phyloP scores from a whole-genome alignment of 2,888 invertebrate genomes.

The Carcina quercana region DNA sequence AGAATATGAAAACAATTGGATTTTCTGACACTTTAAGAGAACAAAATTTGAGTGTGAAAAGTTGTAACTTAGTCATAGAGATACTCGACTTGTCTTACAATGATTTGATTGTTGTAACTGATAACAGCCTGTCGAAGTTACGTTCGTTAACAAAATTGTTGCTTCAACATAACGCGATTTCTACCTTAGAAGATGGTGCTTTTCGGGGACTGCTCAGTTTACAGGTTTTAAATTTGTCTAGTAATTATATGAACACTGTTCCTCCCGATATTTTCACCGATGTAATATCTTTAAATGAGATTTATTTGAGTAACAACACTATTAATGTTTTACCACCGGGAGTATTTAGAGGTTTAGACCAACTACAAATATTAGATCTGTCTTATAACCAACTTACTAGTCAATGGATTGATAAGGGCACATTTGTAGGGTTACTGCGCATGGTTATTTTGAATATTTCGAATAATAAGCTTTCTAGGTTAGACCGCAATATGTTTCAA shows the following conservation, averaged over 20 bases:
- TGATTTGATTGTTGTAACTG: slow-evolving; percentile 80
- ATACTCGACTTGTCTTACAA: slow-evolving; percentile 83
- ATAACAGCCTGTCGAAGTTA: slow-evolving; percentile 80
- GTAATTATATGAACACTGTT: slow-evolving; percentile 83
- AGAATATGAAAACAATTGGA: slow-evolving; percentile 82
- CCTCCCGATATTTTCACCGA: slow-evolving; percentile 84
- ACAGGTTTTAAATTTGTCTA: slow-evolving; percentile 83
- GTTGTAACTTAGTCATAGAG: slow-evolving; percentile 81
- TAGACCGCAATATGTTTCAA: slow-evolving; percentile 82
- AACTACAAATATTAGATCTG: slow-evolving; percentile 82
- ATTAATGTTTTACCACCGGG: slow-evolving; percentile 83
- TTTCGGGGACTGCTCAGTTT: slow-evolving; percentile 80
- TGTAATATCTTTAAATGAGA: slow-evolving; percentile 77
- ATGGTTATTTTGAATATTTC: slow-evolving; percentile 84
- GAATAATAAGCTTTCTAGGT: slow-evolving; percentile 78
- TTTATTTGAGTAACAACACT: slow-evolving; percentile 85
- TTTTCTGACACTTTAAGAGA: slow-evolving; percentile 80
- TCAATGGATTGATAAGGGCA: slow-evolving; percentile 83
- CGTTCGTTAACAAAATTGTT: slow-evolving; percentile 79
- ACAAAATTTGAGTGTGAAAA: slow-evolving; percentile 72
- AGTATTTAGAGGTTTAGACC: slow-evolving; percentile 80
- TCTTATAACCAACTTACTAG: slow-evolving; percentile 82
- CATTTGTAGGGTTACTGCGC: slow-evolving; percentile 81
- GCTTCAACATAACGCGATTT: slow-evolving; percentile 84
- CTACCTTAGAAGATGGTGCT: slow-evolving; percentile 81